Evolutionary conservation across 2,113 vertebrate genomes (phyloP).

Genomic region (Papio anubis): DNA sequence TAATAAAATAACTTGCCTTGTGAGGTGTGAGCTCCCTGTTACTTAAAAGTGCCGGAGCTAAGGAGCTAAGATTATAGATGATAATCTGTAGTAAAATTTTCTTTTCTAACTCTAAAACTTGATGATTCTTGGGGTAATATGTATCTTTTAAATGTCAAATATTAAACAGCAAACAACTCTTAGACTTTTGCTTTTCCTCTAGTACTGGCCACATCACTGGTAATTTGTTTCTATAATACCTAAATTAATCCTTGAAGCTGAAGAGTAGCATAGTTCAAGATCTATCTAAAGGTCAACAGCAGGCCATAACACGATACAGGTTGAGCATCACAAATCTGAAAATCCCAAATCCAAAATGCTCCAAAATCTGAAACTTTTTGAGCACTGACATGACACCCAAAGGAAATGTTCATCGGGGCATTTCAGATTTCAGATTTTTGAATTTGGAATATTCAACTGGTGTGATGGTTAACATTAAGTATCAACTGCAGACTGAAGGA

Average conservation of each 20-base stretch:
- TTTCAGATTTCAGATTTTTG: too few species aligned
- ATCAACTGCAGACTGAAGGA: too few species aligned
- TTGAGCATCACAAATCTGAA: too few species aligned
- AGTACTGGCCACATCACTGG: neutral
- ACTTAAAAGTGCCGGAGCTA: neutral
- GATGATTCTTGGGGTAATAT: neutral
- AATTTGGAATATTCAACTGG: too few species aligned
- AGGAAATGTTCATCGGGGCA: too few species aligned
- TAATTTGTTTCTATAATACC: neutral
- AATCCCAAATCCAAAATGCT: too few species aligned
- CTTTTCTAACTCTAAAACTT: neutral
- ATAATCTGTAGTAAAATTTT: neutral
- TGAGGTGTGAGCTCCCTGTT: neutral
- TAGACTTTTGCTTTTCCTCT: neutral
- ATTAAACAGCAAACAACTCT: neutral
- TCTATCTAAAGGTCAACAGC: too few species aligned
- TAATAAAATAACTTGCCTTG: neutral
- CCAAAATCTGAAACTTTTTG: too few species aligned
- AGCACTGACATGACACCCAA: too few species aligned
- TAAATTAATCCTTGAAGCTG: neutral
- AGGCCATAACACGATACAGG: neutral
- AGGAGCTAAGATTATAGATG: neutral
- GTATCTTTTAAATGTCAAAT: neutral
- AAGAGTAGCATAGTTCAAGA: neutral
- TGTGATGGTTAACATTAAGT: too few species aligned